A percentile compares a stretch with the other conserved stretches of the same genome.
Conservation (phyloP, 2,888 invertebrate species). For the Lasioglossum malachurum region DNA sequence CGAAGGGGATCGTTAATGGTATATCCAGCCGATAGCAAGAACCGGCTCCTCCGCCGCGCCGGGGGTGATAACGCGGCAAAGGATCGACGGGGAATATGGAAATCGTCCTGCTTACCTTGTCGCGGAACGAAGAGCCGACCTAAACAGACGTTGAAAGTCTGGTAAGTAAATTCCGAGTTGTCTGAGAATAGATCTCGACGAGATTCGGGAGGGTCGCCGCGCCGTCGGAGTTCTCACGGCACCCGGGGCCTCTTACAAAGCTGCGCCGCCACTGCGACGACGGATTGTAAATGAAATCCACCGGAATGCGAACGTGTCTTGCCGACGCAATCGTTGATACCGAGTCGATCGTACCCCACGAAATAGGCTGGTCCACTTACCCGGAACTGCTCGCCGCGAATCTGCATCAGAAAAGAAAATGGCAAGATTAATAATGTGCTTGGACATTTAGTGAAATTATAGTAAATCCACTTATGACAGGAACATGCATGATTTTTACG, state of each 20-base stretch:
- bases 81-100: slow-evolving; percentile 72
- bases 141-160: slow-evolving; percentile 70
- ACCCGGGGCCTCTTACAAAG: slow-evolving; percentile 18
- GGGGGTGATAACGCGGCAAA: slow-evolving; percentile 53
- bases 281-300: slow-evolving; percentile 72
- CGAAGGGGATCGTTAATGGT: slow-evolving; percentile 25
- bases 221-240: slow-evolving; percentile 34
- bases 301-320: slow-evolving; percentile 53
- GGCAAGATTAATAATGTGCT: background rate
- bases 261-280: slow-evolving; percentile 1
- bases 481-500: no score
- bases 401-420: slow-evolving; percentile 60
- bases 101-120: slow-evolving; percentile 65
- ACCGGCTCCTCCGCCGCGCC: slow-evolving; percentile 9
- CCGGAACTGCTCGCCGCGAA: slow-evolving; percentile 48
- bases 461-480: no score
- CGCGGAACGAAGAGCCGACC: slow-evolving; percentile 41
- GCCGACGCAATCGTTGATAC: slow-evolving; percentile 52
- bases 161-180: slow-evolving; percentile 62
- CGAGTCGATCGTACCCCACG: slow-evolving; percentile 52
- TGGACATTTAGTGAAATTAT: background rate
- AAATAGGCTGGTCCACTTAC: slow-evolving; percentile 29
- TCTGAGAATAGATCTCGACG: slow-evolving; percentile 66
- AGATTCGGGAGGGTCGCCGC: slow-evolving; percentile 54
- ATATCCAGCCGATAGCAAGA: slow-evolving; percentile 36